Percentiles rank a stretch among this genome's conserved stretches.
These are phyloP conservation scores for Chionis minor DNA, from an alignment of 2,113 vertebrate genomes.

Conservation along the genomic window DNA sequence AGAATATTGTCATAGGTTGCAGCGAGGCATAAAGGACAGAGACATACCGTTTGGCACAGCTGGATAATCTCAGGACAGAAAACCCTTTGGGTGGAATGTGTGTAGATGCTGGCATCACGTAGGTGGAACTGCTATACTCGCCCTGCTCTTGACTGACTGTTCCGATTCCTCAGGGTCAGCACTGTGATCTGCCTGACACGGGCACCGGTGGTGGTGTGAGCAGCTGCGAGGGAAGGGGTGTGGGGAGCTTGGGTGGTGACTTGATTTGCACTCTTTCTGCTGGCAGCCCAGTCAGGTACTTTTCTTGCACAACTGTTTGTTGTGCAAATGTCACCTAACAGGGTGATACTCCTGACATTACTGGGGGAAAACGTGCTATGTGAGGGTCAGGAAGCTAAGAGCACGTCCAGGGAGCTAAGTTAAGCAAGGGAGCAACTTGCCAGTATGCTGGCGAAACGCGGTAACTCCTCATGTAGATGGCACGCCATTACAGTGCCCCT, in stretches of 20 bases:
- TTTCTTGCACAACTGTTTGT: background rate
- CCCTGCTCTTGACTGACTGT: background rate
- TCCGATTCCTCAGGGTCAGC: background rate
- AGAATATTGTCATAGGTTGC: background rate
- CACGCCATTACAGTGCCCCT: background rate
- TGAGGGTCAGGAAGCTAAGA: background rate
- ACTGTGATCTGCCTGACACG: background rate
- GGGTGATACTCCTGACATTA: background rate
- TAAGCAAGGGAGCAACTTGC: background rate
- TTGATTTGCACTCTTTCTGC: background rate
- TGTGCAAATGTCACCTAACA: background rate
- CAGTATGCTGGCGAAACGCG: background rate
- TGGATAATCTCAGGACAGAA: background rate
- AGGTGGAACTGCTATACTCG: background rate
- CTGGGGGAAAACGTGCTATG: background rate
- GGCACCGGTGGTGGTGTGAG: background rate
- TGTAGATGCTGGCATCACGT: background rate
- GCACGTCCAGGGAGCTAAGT: background rate
- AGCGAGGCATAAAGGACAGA: background rate
- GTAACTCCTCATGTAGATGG: background rate
- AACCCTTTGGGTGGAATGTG: background rate
- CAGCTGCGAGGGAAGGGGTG: background rate
- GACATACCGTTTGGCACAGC: background rate
- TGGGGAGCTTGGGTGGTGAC: background rate
- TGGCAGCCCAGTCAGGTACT: background rate